Conservation (phyloP, 2,888 invertebrate genomes). For the Hemistola chrysoprasaria region DNA sequence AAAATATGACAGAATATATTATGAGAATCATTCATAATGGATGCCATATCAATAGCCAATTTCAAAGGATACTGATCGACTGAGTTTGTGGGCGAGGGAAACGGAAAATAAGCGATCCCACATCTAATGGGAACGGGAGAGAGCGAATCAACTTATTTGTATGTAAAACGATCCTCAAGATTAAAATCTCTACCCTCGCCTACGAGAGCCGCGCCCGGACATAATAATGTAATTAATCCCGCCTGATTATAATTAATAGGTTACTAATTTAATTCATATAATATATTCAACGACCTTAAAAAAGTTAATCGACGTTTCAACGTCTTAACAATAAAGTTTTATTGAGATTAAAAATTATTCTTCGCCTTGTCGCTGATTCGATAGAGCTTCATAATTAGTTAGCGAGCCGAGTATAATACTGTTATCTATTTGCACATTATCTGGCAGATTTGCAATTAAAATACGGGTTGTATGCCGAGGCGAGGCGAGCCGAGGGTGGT, state of each 20-base stretch:
- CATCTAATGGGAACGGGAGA: conserved; percentile 50
- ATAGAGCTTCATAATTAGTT: conserved; percentile 73
- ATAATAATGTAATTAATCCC: conserved; percentile 29
- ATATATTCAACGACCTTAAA: conserved; percentile 20
- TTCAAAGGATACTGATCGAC: conserved; percentile 29
- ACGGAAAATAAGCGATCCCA: conserved; percentile 53
- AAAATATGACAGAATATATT: too few species aligned
- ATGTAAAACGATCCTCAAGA: conserved; percentile 46
- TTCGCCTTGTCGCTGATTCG: conserved; percentile 43
- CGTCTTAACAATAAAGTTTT: conserved; percentile 14
- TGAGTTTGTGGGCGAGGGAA: conserved; percentile 48
- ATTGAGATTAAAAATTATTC: conserved; percentile 36
- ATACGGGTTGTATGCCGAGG: conserved; percentile 64
- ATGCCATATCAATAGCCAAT: conserved; percentile 9
- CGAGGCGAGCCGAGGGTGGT: conserved; percentile 49
- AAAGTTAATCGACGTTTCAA: conserved; percentile 18
- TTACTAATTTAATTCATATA: too few species aligned
- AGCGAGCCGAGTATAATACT: conserved; percentile 74
- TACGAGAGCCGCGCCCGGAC: conserved; percentile 29
- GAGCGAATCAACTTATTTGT: conserved; percentile 48
- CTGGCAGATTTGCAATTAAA: conserved; percentile 82
- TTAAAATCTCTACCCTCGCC: conserved; percentile 37
- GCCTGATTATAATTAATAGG: conserved; percentile 22
- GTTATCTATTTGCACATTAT: conserved; percentile 82
- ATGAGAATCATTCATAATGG: too few species aligned